phyloP scores from a whole-genome alignment of 2,113 vertebrate genomes.

The Montifringilla adamsi region DNA sequence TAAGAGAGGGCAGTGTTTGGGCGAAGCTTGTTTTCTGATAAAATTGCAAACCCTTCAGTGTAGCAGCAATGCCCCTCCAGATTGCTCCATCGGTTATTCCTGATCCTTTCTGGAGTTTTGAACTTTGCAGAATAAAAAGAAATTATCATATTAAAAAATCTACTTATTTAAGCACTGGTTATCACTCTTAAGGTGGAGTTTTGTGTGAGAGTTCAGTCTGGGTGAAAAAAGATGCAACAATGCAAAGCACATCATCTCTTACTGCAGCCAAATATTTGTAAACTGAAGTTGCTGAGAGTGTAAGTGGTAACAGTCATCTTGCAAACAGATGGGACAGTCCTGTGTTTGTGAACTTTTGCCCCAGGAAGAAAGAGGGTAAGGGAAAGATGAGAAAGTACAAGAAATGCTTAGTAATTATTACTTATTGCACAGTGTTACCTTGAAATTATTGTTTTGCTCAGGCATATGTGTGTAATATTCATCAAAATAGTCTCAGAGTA shows the following conservation, averaged over 20 bases:
- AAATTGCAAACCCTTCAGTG: background rate
- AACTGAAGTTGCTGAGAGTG: conserved; percentile 16
- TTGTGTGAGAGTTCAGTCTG: background rate
- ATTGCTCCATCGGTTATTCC: background rate
- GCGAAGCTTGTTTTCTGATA: background rate
- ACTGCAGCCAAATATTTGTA: conserved; percentile 9
- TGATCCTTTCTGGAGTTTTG: background rate
- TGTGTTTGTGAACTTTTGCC: conserved; percentile 46
- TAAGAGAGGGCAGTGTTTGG: background rate
- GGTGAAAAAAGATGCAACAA: background rate
- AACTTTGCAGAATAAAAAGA: background rate
- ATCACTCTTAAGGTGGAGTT: background rate
- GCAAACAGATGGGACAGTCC: conserved; percentile 45
- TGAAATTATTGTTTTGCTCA: background rate
- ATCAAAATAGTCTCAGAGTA: background rate
- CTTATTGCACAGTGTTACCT: background rate
- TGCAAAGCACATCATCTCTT: background rate
- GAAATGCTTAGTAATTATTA: background rate
- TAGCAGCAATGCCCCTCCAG: background rate
- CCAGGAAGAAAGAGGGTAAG: background rate
- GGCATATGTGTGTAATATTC: background rate
- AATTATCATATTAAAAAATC: background rate
- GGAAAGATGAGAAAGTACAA: background rate
- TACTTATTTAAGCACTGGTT: background rate
- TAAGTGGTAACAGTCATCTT: conserved; percentile 34